These are phyloP conservation scores for Brachyhypopomus gauderio DNA, from an alignment of 2,113 vertebrate genomes.

Conservation along the genomic window DNA sequence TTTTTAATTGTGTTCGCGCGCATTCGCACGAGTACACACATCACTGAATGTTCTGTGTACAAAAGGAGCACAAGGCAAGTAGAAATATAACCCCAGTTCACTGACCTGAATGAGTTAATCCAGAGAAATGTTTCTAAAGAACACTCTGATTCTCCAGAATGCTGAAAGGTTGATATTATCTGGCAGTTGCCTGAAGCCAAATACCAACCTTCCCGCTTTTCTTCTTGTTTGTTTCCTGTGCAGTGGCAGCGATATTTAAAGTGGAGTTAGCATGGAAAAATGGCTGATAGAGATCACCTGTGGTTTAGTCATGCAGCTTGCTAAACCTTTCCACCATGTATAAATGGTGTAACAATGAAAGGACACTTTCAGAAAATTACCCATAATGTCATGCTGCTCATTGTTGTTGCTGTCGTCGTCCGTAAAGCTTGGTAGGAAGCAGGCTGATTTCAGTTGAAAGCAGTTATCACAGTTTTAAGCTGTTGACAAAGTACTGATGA, in stretches of 20 bases:
- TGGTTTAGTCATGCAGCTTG: neutral
- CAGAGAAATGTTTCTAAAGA: neutral
- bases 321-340: neutral
- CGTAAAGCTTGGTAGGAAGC: neutral
- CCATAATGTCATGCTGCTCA: neutral
- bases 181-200: too few relatives aligned
- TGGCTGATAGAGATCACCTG: neutral
- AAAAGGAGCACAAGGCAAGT: neutral
- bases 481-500: too few relatives aligned
- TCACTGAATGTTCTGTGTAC: neutral
- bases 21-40: too few relatives aligned
- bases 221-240: neutral
- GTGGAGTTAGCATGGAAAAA: neutral
- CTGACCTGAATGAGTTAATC: too few relatives aligned
- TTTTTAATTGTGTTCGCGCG: neutral
- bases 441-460: too few relatives aligned
- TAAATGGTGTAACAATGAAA: neutral
- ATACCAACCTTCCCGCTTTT: neutral
- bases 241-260: neutral
- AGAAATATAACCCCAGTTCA: neutral
- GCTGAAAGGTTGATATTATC: neutral
- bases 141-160: neutral
- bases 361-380: neutral
- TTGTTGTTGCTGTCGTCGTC: too few relatives aligned
- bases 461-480: too few relatives aligned